A percentile compares a stretch with the other conserved stretches of the same genome.
These are phyloP conservation scores for Drosophila quinaria DNA, from an alignment of 2,888 invertebrate species.

Conservation along the genomic window DNA sequence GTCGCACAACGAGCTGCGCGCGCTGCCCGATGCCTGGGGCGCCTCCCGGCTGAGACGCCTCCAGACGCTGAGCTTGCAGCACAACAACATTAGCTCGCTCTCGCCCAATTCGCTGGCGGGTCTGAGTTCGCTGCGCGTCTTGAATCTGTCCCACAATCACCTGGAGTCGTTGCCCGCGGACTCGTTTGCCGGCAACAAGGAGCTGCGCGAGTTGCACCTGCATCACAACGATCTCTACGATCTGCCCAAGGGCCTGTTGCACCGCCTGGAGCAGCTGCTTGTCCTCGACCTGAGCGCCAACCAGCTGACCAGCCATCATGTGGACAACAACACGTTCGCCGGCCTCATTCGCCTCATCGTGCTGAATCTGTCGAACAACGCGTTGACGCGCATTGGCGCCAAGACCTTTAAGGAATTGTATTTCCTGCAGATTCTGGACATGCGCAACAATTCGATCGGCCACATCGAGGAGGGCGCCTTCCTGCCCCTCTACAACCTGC, in stretches of 20 bases:
- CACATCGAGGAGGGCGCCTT: slow-evolving; percentile 95
- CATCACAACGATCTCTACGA: slow-evolving; percentile 94
- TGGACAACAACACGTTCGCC: slow-evolving; percentile 94
- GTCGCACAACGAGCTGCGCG: slow-evolving; percentile 92
- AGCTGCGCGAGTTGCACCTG: slow-evolving; percentile 92
- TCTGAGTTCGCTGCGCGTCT: slow-evolving; percentile 91
- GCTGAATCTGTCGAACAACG: slow-evolving; percentile 94
- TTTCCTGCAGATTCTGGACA: slow-evolving; percentile 93
- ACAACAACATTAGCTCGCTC: slow-evolving; percentile 93
- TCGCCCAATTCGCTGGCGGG: slow-evolving; percentile 92
- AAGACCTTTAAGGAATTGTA: slow-evolving; percentile 94
- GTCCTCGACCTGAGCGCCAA: slow-evolving; percentile 94
- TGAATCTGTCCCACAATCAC: slow-evolving; percentile 95
- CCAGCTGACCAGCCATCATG: slow-evolving; percentile 93
- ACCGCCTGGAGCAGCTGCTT: slow-evolving; percentile 93
- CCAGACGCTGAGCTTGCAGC: slow-evolving; percentile 92
- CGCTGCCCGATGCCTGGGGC: slow-evolving; percentile 91
- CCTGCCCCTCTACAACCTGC: slow-evolving; percentile 94
- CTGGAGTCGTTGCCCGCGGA: slow-evolving; percentile 93
- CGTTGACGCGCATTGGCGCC: slow-evolving; percentile 93
- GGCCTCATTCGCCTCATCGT: slow-evolving; percentile 94
- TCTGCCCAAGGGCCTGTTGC: slow-evolving; percentile 93
- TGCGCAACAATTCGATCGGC: slow-evolving; percentile 95
- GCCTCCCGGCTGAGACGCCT: slow-evolving; percentile 91
- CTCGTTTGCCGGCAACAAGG: slow-evolving; percentile 92